A percentile compares a stretch with the other conserved stretches of the same genome.
These are phyloP conservation scores for Xerus inauris DNA, from an alignment of 2,113 vertebrate species.

Conservation along the genomic window DNA sequence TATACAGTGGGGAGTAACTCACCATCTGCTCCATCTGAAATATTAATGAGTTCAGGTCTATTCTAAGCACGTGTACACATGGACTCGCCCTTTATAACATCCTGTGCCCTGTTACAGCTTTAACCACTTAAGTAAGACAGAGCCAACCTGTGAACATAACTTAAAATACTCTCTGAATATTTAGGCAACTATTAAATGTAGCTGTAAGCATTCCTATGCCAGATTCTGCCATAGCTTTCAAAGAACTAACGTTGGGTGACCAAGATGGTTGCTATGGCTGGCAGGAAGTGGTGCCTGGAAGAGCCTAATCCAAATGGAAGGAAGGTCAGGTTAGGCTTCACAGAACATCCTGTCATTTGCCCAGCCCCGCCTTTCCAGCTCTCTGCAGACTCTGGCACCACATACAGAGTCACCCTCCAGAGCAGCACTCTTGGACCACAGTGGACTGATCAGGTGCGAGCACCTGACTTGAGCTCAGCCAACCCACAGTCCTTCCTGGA, in stretches of 20 bases:
- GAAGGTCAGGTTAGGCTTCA: background rate
- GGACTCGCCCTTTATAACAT: background rate
- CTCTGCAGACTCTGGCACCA: no score
- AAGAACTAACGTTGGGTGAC: background rate
- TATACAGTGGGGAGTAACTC: conserved; percentile 6
- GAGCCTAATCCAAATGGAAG: background rate
- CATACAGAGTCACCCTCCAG: background rate
- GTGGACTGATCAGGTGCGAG: background rate
- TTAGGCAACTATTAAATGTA: background rate
- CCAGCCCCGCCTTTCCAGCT: background rate
- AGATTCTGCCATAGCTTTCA: background rate
- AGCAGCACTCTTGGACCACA: background rate
- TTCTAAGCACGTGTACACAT: background rate
- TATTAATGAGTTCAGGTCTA: conserved; percentile 57
- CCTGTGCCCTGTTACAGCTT: background rate
- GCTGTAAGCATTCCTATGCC: background rate
- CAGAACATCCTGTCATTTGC: background rate
- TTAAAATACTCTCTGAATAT: background rate
- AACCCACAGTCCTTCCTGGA: background rate
- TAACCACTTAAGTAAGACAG: conserved; percentile 1
- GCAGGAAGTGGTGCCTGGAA: background rate
- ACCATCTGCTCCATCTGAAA: conserved; percentile 29
- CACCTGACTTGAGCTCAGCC: background rate
- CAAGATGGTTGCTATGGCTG: background rate
- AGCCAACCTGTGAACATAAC: background rate